These are phyloP conservation scores for Adrianichthys oophorus DNA, from an alignment of 2,797 vertebrate genomes.

Conservation along the genomic window DNA sequence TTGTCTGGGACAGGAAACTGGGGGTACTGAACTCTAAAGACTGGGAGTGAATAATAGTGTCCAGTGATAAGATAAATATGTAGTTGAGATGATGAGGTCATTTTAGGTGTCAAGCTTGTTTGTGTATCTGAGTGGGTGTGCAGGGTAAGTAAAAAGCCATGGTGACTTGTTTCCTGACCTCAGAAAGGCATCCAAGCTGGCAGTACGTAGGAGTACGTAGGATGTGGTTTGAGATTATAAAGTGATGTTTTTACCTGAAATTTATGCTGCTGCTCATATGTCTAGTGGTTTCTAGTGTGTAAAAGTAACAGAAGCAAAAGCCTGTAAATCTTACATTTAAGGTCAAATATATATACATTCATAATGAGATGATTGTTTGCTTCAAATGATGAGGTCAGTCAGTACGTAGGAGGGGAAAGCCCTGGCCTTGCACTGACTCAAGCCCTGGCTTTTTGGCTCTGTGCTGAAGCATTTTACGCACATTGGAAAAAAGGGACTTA, in stretches of 20 bases:
- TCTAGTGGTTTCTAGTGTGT: neutral
- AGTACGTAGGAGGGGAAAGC: constrained; percentile 67
- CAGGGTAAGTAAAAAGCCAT: constrained; percentile 36
- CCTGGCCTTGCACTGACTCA: constrained; percentile 33
- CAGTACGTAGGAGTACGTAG: no score
- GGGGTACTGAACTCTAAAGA: constrained; percentile 8
- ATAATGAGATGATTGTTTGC: neutral
- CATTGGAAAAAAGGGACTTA: no score
- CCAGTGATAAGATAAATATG: constrained; percentile 23
- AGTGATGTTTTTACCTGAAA: constrained; percentile 6
- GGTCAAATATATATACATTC: neutral
- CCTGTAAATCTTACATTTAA: neutral
- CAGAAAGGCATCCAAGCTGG: constrained; percentile 56
- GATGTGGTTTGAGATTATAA: constrained; percentile 17
- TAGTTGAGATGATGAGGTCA: constrained; percentile 27
- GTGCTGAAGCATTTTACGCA: neutral
- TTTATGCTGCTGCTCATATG: constrained; percentile 9
- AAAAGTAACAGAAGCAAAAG: neutral
- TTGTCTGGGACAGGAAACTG: neutral
- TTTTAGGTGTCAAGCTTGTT: constrained; percentile 39
- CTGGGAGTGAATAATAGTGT: constrained; percentile 12
- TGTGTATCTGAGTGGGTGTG: constrained; percentile 33
- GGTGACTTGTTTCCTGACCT: constrained; percentile 54
- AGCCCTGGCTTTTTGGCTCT: constrained; percentile 19
- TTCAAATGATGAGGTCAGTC: neutral